Evolutionary conservation across 2,113 vertebrate genomes (phyloP), one percentile per base, ranked within the genome.

Genomic region (Tenebrosternarchus preto): DNA sequence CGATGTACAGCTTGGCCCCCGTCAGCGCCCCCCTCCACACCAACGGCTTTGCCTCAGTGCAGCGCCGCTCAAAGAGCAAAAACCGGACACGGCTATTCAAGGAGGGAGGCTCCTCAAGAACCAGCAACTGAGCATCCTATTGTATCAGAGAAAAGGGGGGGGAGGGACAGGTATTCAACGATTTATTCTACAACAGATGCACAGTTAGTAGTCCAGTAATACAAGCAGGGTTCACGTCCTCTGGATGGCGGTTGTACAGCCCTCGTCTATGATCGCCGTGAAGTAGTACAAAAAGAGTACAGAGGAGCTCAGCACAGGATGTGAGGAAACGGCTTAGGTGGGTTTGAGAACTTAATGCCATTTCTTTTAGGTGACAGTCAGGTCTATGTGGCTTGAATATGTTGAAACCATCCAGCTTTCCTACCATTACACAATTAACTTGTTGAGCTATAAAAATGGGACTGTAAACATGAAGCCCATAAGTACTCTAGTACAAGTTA

Each of bases 121-220:
- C 97, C 91, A 95, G 94, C 95, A 99, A 95, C 91, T 94, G 96
- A 94, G 96, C 91, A 93, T 99, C 96, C 98, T 99, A 72, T 0
- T 69, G 24, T 33, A 50, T 15, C 27, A 24, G 19, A 1, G 27
- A 22, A 8, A 5, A 29, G n/a, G n/a, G n/a, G 20, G 2, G 31
- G 25, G 11, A 9, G 39, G 39, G 11, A 50, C 43, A 3, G 11
- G 43, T 5, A 22, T 22, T 68, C 63, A 36, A 12, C 43, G 12
- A 12, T 19, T 68, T 39, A n/a, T 20, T 61, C 12, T 59, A 66
- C 5, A 0, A 24, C 9, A 80, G 12, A 33, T 56, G 55, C 39
- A 43, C 6, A 12, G 5, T 50, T 9, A 50, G 43, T 1, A 12
- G 43, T 3, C 43, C 43, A 12, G 9, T 24, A 60, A 60, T 6